Percentiles rank a stretch among this genome's conserved stretches.
Evolutionary conservation across 1,140 invertebrate species (phyloP).

Genomic region (Diorhabda carinulata): DNA sequence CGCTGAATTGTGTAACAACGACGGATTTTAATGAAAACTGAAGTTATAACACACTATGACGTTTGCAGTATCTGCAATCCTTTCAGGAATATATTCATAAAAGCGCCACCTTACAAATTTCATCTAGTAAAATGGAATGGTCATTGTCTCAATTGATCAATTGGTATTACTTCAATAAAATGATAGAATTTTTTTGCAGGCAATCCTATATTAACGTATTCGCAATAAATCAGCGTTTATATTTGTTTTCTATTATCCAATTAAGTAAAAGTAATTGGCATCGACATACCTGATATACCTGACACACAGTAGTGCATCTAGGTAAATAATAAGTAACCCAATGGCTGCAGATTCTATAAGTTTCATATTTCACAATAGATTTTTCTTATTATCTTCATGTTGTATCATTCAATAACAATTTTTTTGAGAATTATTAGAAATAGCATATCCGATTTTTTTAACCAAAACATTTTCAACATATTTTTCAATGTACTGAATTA

Average conservation of each 20-base stretch:
- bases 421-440: neutral
- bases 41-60: too few species aligned
- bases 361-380: too few species aligned
- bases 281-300: neutral
- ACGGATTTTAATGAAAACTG: too few species aligned
- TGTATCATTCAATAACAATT: neutral
- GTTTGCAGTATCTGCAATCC: too few species aligned
- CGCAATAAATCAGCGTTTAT: constrained; percentile 14
- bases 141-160: too few species aligned
- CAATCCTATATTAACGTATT: constrained; percentile 6
- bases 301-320: constrained; percentile 5
- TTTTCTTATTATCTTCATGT: neutral
- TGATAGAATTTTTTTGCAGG: constrained; percentile 8
- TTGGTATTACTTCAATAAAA: neutral
- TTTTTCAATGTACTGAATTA: constrained; percentile 12
- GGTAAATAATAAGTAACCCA: neutral
- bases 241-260: constrained; percentile 5
- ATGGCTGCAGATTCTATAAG: neutral
- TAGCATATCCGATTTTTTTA: neutral
- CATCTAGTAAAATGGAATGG: too few species aligned
- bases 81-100: too few species aligned
- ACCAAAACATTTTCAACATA: constrained; percentile 8
- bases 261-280: neutral
- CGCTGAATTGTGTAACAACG: neutral
- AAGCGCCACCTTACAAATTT: too few species aligned